Percentiles rank a stretch among this genome's conserved stretches.
These are phyloP conservation scores for Hipposideros larvatus DNA, from an alignment of 2,797 vertebrate species.

Conservation along the genomic window DNA sequence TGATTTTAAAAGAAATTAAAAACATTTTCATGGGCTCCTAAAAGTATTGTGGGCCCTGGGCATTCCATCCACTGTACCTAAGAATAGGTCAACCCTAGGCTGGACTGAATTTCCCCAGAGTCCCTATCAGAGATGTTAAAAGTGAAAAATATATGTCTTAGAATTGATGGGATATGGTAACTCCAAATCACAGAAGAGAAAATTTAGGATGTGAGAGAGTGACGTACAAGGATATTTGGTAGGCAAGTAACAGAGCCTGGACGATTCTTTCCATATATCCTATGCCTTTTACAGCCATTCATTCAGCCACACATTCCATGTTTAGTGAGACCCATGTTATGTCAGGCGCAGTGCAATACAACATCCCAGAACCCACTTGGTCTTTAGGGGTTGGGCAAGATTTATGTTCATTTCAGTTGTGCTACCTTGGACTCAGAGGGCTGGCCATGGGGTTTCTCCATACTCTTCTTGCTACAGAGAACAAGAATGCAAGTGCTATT, in stretches of 20 bases:
- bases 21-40: background rate
- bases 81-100: background rate
- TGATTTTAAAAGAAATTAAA: slow-evolving; percentile 30
- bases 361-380: background rate
- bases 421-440: background rate
- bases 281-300: background rate
- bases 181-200: background rate
- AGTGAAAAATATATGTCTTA: background rate
- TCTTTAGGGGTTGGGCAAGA: background rate
- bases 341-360: background rate
- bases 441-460: background rate
- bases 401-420: background rate
- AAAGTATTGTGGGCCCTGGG: background rate
- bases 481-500: background rate
- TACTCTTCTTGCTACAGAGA: background rate
- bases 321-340: background rate
- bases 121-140: background rate
- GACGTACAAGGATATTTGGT: background rate
- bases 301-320: background rate
- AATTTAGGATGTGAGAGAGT: background rate
- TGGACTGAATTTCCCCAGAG: background rate
- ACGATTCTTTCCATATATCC: background rate
- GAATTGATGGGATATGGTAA: background rate
- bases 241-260: background rate
- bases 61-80: background rate